phyloP scores from a whole-genome alignment of 2,888 invertebrate genomes.

The Fragum fragum region DNA sequence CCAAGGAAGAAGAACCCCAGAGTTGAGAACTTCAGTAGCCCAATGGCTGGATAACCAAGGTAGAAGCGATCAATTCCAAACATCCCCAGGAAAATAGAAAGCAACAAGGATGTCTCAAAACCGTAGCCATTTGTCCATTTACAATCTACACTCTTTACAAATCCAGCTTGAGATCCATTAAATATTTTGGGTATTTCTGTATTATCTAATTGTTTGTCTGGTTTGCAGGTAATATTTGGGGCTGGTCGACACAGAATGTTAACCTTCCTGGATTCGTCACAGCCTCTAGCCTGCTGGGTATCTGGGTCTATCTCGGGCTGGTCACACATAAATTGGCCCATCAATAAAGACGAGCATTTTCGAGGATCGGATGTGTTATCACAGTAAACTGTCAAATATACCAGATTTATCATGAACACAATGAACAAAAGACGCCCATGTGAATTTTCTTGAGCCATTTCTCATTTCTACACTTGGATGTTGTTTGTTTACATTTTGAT shows the following conservation, averaged over 20 bases:
- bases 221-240: slow-evolving; percentile 92
- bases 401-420: background rate
- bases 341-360: slow-evolving; percentile 69
- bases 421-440: background rate
- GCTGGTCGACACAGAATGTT: slow-evolving; percentile 91
- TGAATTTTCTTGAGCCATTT: background rate
- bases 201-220: slow-evolving; percentile 34
- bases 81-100: slow-evolving; percentile 99
- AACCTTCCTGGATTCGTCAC: slow-evolving; percentile 92
- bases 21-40: slow-evolving; percentile 97
- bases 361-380: background rate
- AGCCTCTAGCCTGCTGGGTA: slow-evolving; percentile 95
- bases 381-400: background rate
- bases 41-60: slow-evolving; percentile 98
- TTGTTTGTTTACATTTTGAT: slow-evolving; percentile 20
- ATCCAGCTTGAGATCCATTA: slow-evolving; percentile 90
- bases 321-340: slow-evolving; percentile 85
- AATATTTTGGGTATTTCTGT: slow-evolving; percentile 86
- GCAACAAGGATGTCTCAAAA: slow-evolving; percentile 95
- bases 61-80: slow-evolving; percentile 99
- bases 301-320: slow-evolving; percentile 91
- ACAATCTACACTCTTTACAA: slow-evolving; percentile 91
- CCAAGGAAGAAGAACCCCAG: slow-evolving; percentile 98
- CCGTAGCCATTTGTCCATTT: slow-evolving; percentile 99
- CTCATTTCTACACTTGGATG: too few species aligned